phyloP scores from a whole-genome alignment of 2,113 vertebrate genomes.

The Mastomys natalensis region DNA sequence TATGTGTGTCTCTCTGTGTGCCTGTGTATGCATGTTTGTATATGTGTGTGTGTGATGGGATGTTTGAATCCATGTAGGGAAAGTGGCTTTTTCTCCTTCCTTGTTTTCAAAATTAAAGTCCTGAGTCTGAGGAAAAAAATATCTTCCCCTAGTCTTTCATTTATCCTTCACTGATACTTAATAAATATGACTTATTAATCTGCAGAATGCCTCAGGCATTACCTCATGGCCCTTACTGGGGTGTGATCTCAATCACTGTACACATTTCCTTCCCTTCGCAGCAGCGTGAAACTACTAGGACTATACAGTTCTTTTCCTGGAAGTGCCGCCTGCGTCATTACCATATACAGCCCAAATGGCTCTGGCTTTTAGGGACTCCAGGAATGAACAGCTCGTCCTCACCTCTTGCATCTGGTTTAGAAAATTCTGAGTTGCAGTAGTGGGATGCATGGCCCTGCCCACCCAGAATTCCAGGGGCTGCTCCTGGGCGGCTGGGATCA shows the following conservation, averaged over 20 bases:
- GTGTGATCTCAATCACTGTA: not conserved
- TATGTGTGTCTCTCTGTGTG: not conserved
- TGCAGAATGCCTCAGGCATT: not conserved
- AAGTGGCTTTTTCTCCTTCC: slow-evolving; percentile 34
- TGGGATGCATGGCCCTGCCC: not conserved
- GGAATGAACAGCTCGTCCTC: not conserved
- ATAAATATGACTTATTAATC: not conserved
- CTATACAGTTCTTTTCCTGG: not conserved
- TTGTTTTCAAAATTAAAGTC: slow-evolving; percentile 37
- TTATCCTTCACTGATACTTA: not conserved
- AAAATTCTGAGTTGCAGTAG: not conserved
- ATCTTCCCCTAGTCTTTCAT: not conserved
- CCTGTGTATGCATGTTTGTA: not conserved
- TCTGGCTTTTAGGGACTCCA: not conserved
- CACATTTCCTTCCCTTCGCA: not conserved
- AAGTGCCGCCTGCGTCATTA: not conserved
- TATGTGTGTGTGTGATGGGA: not conserved
- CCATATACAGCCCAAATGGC: not conserved
- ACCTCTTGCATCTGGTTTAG: not conserved
- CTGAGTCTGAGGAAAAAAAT: slow-evolving; percentile 10
- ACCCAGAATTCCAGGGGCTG: not conserved
- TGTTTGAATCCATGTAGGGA: not conserved
- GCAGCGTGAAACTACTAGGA: not conserved
- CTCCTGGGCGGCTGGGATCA: not conserved
- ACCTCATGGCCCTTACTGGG: not conserved